These are phyloP conservation scores for Dryomyza anilis DNA, from an alignment of 2,888 invertebrate species.

Conservation along the genomic window DNA sequence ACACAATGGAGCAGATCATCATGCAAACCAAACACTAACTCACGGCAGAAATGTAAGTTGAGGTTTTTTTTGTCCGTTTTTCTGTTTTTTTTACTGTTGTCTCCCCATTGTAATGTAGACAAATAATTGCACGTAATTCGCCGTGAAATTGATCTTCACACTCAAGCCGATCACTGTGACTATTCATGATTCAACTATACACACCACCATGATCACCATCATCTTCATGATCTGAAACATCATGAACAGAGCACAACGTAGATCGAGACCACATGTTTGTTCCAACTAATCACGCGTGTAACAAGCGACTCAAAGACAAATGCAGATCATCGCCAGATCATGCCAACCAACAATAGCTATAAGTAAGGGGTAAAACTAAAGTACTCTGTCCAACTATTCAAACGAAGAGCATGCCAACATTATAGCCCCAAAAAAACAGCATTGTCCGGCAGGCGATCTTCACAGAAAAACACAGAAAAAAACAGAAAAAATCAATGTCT, in stretches of 20 bases:
- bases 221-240: not conserved
- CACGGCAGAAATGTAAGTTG: too few relatives aligned
- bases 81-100: slow-evolving; percentile 25
- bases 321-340: slow-evolving; percentile 29
- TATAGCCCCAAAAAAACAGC: too few relatives aligned
- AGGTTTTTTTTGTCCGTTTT: slow-evolving; percentile 30
- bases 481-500: too few relatives aligned
- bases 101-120: slow-evolving; percentile 22
- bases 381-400: too few relatives aligned
- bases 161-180: slow-evolving; percentile 37
- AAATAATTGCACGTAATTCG: slow-evolving; percentile 33
- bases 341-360: too few relatives aligned
- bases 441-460: too few relatives aligned
- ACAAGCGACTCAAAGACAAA: slow-evolving; percentile 42
- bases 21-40: too few relatives aligned
- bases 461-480: too few relatives aligned
- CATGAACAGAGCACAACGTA: not conserved
- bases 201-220: not conserved
- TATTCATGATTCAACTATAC: not conserved
- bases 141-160: slow-evolving; percentile 59
- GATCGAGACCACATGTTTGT: slow-evolving; percentile 22
- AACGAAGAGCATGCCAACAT: too few relatives aligned
- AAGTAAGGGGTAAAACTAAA: too few relatives aligned
- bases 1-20: too few relatives aligned
- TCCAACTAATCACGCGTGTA: slow-evolving; percentile 43